Evolutionary conservation across 2,113 vertebrate species (phyloP), one percentile per base, ranked within the genome.

Genomic region (Brienomyrus brachyistius): DNA sequence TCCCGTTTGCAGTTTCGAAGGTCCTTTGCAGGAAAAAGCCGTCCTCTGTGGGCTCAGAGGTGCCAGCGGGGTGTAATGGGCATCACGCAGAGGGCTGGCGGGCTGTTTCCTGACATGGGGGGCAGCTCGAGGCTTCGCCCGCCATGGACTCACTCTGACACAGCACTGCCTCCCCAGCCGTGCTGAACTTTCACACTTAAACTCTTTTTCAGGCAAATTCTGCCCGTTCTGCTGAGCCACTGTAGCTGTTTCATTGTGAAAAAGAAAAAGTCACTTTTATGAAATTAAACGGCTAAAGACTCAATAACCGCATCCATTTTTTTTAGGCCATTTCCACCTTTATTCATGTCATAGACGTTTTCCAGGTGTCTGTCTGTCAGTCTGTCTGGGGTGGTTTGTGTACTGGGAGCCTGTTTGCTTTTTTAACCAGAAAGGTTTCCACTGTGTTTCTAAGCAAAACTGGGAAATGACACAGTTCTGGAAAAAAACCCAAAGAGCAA

Each of bases 1-100:
- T 82, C 89, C 89, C 88, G 80, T 91, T 86, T 91, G 93, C 89
- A 92, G 88, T 92, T 91, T 66, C 85, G 88, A 84, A 89, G 50
- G 31, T 83, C 54, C 83, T 91, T 31, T 88, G 86, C 82, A 90
- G 43, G 23, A 84, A 27, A 50, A 87, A 56, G 21, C 74, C 9
- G 8, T 54, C 90, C 74, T 88, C 70, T 45, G 54, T 52, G 66
- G 50, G n/a, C 27, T 15, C n/a, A 3, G 54, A 66, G 17, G 21
- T 48, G 43, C 13, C 52, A 47, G 40, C 8, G 5, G 31, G 11
- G 23, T 84, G n/a, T 84, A 48, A 84, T n/a, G 40, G 45, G 19
- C 17, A 10, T 48, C 7, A 47, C 21, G 62, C 62, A 10, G 40
- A 9, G 40, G 8, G 43, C 80, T 84, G 43, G 45, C 43, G 23